Conservation (phyloP, 2,888 invertebrate species). For the Lagria hirta region DNA sequence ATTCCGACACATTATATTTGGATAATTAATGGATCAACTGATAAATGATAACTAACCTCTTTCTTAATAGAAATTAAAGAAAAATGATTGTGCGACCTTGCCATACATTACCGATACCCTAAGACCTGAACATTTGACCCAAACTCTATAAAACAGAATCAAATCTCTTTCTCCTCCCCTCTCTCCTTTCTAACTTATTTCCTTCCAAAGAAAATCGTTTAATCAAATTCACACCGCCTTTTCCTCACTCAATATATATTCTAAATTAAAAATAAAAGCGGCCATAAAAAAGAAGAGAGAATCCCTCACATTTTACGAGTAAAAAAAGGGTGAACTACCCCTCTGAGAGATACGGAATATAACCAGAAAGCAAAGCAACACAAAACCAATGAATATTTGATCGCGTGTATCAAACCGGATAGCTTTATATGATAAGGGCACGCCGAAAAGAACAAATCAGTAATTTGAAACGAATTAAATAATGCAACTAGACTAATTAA, state of each 20-base stretch:
- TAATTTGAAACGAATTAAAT: no score
- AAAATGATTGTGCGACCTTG: constrained; percentile 19
- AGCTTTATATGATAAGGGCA: constrained; percentile 8
- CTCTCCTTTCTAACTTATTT: constrained; percentile 15
- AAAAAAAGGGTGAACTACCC: no score
- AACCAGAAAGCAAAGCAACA: constrained; percentile 19
- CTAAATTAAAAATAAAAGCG: no score
- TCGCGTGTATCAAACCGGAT: constrained; percentile 17
- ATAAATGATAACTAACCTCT: constrained; percentile 14
- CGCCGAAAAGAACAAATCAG: background rate
- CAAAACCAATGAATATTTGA: constrained; percentile 28
- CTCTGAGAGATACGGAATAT: constrained; percentile 12
- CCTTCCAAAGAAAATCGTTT: constrained; percentile 2
- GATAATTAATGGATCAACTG: no score
- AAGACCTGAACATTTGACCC: constrained; percentile 21
- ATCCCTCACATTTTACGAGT: no score
- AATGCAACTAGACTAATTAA: no score
- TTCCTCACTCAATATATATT: no score
- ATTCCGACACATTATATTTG: no score
- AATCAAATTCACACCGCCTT: background rate
- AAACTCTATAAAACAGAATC: constrained; percentile 18
- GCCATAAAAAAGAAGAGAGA: no score
- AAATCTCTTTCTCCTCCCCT: no score
- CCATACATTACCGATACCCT: constrained; percentile 18
- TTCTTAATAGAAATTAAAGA: constrained; percentile 5